These are phyloP conservation scores for Bufo bufo DNA, from an alignment of 2,113 vertebrate genomes.

Conservation along the genomic window DNA sequence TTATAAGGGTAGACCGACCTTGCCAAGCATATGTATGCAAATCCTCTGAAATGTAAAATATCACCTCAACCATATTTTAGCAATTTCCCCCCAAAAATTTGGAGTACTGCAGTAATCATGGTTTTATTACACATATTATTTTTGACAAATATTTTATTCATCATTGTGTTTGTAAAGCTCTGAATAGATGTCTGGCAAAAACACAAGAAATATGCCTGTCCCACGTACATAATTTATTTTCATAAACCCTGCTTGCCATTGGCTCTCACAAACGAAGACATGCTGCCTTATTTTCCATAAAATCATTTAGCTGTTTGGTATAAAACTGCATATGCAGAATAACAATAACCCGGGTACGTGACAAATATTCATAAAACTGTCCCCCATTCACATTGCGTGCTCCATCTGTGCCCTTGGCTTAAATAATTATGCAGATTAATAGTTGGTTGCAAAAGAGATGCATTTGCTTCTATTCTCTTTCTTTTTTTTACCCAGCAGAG, in stretches of 20 bases:
- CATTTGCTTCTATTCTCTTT: conserved; percentile 45
- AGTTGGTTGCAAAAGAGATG: conserved; percentile 53
- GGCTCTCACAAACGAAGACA: conserved; percentile 37
- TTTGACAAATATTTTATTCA: neutral
- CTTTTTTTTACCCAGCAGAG: conserved; percentile 19
- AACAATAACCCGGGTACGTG: conserved; percentile 54
- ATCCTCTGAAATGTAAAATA: neutral
- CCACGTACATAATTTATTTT: neutral
- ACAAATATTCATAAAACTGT: conserved; percentile 56
- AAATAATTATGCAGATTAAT: conserved; percentile 60
- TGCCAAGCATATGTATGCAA: conserved; percentile 10
- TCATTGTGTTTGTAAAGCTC: neutral
- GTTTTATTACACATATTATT: neutral
- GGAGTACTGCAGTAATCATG: neutral
- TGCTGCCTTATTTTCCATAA: conserved; percentile 52
- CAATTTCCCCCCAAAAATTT: neutral
- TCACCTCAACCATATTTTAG: neutral
- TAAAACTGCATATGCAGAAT: conserved; percentile 55
- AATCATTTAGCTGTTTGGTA: conserved; percentile 53
- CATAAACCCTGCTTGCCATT: conserved; percentile 28
- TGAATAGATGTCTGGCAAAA: neutral
- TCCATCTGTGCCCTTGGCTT: conserved; percentile 58
- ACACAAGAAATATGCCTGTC: neutral
- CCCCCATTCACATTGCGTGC: conserved; percentile 51
- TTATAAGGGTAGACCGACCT: neutral